Conservation (phyloP, 2,888 invertebrate species). For the Mylabris sibirica region DNA sequence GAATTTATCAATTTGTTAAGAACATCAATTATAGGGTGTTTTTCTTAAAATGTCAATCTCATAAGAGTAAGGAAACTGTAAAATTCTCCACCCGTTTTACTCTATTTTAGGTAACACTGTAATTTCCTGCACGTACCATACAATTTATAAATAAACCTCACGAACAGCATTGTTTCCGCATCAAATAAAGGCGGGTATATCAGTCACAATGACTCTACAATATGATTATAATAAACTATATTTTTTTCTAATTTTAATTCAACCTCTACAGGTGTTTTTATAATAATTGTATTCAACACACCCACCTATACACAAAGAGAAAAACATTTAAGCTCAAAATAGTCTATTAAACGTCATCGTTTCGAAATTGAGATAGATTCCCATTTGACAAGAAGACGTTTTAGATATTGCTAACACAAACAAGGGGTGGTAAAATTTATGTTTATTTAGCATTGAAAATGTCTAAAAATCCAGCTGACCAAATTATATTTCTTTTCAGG, state of each 20-base stretch:
- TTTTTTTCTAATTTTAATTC: background rate
- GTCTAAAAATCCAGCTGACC: constrained; percentile 38
- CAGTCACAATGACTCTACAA: background rate
- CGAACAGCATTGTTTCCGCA: constrained; percentile 13
- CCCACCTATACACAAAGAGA: background rate
- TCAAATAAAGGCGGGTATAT: background rate
- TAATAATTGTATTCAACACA: background rate
- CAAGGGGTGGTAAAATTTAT: constrained; percentile 18
- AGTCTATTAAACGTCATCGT: background rate
- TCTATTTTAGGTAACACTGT: constrained; percentile 13
- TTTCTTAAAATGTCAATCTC: constrained; percentile 44
- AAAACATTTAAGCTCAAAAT: background rate
- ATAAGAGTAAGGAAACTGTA: constrained; percentile 36
- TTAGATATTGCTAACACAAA: constrained; percentile 18
- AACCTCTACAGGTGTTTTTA: background rate
- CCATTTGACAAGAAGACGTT: constrained; percentile 21
- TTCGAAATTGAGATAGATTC: constrained; percentile 21
- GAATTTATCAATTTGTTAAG: constrained; percentile 46
- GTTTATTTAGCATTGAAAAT: constrained; percentile 20
- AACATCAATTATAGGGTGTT: constrained; percentile 44
- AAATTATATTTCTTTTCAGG: constrained; percentile 29
- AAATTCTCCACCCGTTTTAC: constrained; percentile 23
- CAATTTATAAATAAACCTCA: constrained; percentile 15
- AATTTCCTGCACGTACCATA: constrained; percentile 15
- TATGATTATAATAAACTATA: background rate